Conservation (phyloP, 2,888 invertebrate genomes). For the Cetonia aurata region DNA sequence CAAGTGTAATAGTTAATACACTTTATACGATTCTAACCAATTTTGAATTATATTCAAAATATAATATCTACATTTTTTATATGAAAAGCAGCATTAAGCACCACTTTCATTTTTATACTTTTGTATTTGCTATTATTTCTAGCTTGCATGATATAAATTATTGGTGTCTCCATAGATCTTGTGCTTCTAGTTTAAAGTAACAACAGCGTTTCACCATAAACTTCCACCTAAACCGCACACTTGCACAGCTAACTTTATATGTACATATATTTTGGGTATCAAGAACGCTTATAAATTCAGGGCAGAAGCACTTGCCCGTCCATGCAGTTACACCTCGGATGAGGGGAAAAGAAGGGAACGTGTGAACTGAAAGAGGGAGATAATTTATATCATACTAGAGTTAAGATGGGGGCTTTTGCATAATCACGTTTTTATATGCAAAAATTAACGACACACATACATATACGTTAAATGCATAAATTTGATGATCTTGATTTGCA, state of each 20-base stretch:
- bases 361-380: background rate
- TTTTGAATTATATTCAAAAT: no score
- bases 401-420: background rate
- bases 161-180: no score
- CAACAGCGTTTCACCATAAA: no score
- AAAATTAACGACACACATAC: background rate
- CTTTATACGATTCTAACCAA: no score
- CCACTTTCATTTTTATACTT: no score
- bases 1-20: no score
- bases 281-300: conserved; percentile 17
- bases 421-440: background rate
- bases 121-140: no score
- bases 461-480: background rate
- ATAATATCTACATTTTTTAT: no score
- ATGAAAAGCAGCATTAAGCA: no score
- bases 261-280: conserved; percentile 8
- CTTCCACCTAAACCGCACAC: background rate
- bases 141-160: no score
- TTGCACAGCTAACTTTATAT: background rate
- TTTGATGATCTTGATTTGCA: background rate
- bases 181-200: no score
- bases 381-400: conserved; percentile 1
- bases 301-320: conserved; percentile 5
- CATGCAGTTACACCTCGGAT: background rate
- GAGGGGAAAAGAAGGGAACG: background rate